phyloP scores from a whole-genome alignment of 2,113 vertebrate species.

The Nematolebias whitei region DNA sequence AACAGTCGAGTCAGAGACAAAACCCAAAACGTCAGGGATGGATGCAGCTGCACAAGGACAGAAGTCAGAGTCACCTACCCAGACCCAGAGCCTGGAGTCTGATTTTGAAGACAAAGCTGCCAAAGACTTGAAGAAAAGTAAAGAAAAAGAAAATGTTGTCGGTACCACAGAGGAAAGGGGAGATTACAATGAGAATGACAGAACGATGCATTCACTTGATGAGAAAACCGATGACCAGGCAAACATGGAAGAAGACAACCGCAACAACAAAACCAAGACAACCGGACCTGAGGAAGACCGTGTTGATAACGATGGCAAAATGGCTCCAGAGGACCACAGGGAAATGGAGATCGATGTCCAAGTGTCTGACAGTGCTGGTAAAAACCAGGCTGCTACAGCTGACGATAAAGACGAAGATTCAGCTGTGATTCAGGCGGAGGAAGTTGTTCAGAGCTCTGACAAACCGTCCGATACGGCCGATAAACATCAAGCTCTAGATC shows the following conservation, averaged over 20 bases:
- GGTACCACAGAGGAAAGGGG: conserved; percentile 5
- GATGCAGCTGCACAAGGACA: conserved; percentile 8
- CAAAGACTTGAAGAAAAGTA: neutral
- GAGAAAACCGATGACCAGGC: conserved; percentile 21
- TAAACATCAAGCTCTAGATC: conserved; percentile 3
- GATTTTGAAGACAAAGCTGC: neutral
- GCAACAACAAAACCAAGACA: neutral
- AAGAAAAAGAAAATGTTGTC: neutral
- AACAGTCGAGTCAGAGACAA: conserved; percentile 39
- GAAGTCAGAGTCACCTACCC: neutral
- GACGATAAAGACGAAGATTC: neutral
- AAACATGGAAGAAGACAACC: neutral
- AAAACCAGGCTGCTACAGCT: too few relatives aligned
- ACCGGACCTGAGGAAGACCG: neutral
- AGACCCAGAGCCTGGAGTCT: neutral
- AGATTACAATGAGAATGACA: neutral
- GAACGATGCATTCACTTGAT: conserved; percentile 38
- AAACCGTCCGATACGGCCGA: too few relatives aligned
- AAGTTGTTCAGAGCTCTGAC: neutral
- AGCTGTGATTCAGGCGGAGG: neutral
- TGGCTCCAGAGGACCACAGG: neutral
- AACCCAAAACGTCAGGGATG: conserved; percentile 30
- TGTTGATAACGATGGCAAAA: neutral
- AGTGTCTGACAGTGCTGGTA: neutral
- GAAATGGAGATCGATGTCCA: neutral